Evolutionary conservation across 2,888 invertebrate genomes (phyloP), one percentile per base, ranked within the genome.

Genomic region (Caenorhabditis imperialis): DNA sequence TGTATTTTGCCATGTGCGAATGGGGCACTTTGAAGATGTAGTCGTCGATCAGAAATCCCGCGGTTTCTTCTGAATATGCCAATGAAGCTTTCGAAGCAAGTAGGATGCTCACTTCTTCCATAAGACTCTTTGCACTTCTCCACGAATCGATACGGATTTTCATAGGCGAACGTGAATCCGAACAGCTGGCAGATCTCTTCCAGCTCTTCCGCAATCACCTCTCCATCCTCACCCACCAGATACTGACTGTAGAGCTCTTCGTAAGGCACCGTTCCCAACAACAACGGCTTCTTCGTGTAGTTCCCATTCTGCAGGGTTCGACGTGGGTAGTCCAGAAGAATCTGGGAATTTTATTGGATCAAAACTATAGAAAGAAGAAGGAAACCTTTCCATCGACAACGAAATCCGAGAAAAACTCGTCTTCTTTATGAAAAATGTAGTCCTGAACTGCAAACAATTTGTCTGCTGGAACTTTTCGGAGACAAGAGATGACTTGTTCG

Each of bases 61-160:
- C 44, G 12, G 48, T 38, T 27, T 27, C 27, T 23, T 50, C 48
- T 42, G 30, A 42, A 48, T n/a, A n/a, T n/a, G n/a, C n/a, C n/a
- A n/a, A n/a, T n/a, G n/a, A n/a, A n/a, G n/a, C n/a, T n/a, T n/a
- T n/a, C n/a, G n/a, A n/a, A n/a, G n/a, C n/a, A n/a, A n/a, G n/a
- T n/a, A n/a, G n/a, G 2, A 30, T 14, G 33, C 33, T 38, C 35
- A 35, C 44, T 35, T 14, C 53, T 25, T 23, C 42, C 23, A 51
- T 58, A 69, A 30, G n/a, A 38, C 16, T 57, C 45, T 3, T 53
- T 35, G 45, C 67, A 69, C 14, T 38, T 51, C 4, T 58, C 58
- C 12, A 51, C 38, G 16, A 69, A 58, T 0, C 6, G 38, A 25
- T 69, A 50, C 7, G 67, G 58, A 0, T 57, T 38, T 18, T 51